phyloP scores from a whole-genome alignment of 1,140 invertebrate genomes.

The Condylostylus longicornis region DNA sequence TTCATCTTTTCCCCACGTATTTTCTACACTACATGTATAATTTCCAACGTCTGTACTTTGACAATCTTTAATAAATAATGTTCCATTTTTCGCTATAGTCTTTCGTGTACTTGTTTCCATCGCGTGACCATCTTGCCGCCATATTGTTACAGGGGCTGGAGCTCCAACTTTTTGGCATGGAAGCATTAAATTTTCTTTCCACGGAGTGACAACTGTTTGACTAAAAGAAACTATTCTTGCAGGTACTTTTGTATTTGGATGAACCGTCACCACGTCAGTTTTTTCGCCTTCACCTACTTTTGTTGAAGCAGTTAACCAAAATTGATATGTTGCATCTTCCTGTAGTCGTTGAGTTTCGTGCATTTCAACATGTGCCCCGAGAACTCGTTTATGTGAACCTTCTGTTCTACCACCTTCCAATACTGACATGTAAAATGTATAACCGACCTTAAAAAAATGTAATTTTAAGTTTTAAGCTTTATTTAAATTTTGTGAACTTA shows the following conservation, averaged over 20 bases:
- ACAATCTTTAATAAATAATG: constrained; percentile 50
- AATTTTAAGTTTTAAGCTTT: neutral
- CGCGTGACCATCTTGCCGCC: constrained; percentile 54
- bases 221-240: constrained; percentile 71
- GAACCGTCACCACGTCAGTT: constrained; percentile 56
- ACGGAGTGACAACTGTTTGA: constrained; percentile 56
- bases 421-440: constrained; percentile 67
- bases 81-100: constrained; percentile 49
- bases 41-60: constrained; percentile 74
- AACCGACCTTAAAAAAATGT: constrained; percentile 35
- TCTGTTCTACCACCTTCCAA: constrained; percentile 57
- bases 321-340: constrained; percentile 56
- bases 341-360: constrained; percentile 58
- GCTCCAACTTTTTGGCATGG: constrained; percentile 67
- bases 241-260: constrained; percentile 64
- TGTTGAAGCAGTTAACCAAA: constrained; percentile 68
- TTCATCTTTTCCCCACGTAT: constrained; percentile 68
- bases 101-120: constrained; percentile 53
- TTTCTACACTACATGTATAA: constrained; percentile 72
- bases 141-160: constrained; percentile 53
- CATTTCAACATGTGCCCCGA: constrained; percentile 45
- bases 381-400: constrained; percentile 51
- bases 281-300: constrained; percentile 65
- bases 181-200: constrained; percentile 68
- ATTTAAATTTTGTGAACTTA: constrained; percentile 17